These are phyloP conservation scores for Rhopalosiphum padi DNA, from an alignment of 1,140 invertebrate species.

Conservation along the genomic window DNA sequence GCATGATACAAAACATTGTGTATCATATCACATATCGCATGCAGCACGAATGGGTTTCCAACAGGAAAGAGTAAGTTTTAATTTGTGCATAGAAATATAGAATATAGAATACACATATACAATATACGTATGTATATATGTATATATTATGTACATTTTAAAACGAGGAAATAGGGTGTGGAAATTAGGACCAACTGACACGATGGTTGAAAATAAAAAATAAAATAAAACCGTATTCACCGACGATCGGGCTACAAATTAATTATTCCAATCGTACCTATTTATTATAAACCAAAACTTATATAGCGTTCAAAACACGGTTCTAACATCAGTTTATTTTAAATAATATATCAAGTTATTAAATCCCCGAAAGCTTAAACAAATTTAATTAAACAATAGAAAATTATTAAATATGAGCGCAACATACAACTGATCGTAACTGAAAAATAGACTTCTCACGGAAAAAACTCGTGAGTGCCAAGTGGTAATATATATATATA, in stretches of 20 bases:
- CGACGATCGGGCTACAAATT: constrained; percentile 35
- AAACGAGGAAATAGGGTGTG: background rate
- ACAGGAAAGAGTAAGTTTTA: constrained; percentile 21
- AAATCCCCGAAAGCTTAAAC: background rate
- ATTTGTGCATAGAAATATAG: constrained; percentile 30
- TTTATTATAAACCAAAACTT: background rate
- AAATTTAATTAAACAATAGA: background rate
- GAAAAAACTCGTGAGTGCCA: background rate
- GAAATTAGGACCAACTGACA: constrained; percentile 12
- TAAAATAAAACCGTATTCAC: constrained; percentile 18
- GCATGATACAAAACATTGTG: constrained; percentile 38
- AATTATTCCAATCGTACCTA: constrained; percentile 39
- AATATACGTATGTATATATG: background rate
- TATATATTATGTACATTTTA: constrained; percentile 34
- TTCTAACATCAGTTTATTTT: background rate
- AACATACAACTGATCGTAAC: background rate
- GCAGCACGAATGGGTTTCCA: constrained; percentile 31
- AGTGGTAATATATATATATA: background rate
- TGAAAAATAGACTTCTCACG: background rate
- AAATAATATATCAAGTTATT: background rate
- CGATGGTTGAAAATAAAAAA: background rate
- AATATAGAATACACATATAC: background rate
- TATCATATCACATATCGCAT: constrained; percentile 30
- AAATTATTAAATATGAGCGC: background rate
- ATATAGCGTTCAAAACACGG: background rate